Conservation (phyloP, 2,888 invertebrate genomes). For the Sarcophaga caerulescens region DNA sequence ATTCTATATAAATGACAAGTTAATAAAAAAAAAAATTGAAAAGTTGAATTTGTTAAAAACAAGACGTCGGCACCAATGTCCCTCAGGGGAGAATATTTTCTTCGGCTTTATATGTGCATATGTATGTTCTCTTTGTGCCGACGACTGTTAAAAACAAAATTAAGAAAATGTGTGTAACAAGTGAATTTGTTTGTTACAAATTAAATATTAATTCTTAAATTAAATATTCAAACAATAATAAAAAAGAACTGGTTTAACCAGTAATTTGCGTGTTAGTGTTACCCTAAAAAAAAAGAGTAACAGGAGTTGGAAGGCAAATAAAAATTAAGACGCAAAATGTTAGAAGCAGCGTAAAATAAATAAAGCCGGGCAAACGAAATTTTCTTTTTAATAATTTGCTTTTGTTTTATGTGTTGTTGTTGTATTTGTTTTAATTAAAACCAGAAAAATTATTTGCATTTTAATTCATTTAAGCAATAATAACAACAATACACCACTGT, state of each 20-base stretch:
- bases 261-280: background rate
- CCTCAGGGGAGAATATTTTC: no score
- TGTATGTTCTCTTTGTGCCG: no score
- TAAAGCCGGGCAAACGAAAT: constrained; percentile 39
- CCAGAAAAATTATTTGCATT: background rate
- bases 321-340: background rate
- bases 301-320: background rate
- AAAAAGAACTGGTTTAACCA: background rate
- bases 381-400: background rate
- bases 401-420: no score
- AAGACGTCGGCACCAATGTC: no score
- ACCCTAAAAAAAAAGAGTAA: background rate
- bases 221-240: no score
- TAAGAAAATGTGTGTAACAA: no score
- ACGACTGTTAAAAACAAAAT: background rate
- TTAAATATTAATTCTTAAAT: no score
- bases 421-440: background rate
- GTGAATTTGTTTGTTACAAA: no score
- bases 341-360: background rate
- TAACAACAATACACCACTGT: background rate
- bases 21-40: background rate
- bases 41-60: background rate
- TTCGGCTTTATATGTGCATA: no score
- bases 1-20: background rate
- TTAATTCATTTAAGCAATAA: background rate